Evolutionary conservation across 2,888 invertebrate genomes (phyloP), one percentile per base, ranked within the genome.

Genomic region (Caenorhabditis sp.): DNA sequence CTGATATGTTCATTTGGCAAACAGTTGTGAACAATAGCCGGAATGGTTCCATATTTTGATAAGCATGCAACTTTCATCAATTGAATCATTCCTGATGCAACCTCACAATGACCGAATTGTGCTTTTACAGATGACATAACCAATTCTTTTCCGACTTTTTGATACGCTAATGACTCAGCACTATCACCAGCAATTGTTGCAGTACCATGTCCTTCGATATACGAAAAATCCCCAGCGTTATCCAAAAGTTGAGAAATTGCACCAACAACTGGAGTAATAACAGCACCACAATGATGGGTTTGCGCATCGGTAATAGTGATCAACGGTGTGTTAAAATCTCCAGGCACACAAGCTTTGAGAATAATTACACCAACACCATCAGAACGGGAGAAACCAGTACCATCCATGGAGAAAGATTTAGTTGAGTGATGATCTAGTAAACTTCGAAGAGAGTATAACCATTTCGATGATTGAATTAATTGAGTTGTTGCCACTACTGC

Each of bases 51-150:
- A 17, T 69, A 23, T 10, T 66, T 64, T 17, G 74, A 66, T 20
- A 76, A 26, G 3, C 60, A 57, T 1, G 70, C 63, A 0, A 77
- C 77, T 54, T 77, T 78, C 50, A 76, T 70, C 0, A 79, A 56
- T 26, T 81, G 81, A 12, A 77, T 64, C 27, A 81, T 23, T 10
- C 80, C 80, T 2, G 80, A 81, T 1, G 80, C 75, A 0, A 76
- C 80, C 53, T 81, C 80, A 36, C 75, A 71, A 60, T 81, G 80
- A 7, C 80, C 80, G 17, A 81, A 70, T 36, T 70, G 71, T 1
- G 76, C 77, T 53, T 81, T 81, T 21, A 76, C 67, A 0, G 79
- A 77, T n/a, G 78, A 69, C 70, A 75, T 72, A 12, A 76, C 59
- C 0, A 78, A 7, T 20, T 78, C 72, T 31, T 63, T 27, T 4